Evolutionary conservation across 2,113 vertebrate genomes (phyloP), one percentile per base, ranked within the genome.

Genomic region (Urocynchramus pylzowi): DNA sequence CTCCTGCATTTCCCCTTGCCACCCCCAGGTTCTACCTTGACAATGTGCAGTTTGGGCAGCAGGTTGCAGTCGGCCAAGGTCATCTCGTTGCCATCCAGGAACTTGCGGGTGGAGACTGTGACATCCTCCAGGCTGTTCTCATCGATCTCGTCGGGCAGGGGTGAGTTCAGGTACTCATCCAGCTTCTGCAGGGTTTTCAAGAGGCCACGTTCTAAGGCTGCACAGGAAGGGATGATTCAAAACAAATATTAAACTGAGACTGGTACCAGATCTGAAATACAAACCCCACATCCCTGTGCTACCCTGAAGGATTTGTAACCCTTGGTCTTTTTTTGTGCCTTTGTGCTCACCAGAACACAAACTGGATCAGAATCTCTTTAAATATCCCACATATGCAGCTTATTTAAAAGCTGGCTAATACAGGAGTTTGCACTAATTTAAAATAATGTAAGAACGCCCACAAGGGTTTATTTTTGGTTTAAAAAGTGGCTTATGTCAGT

Each of bases 51-150:
- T 69, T 99, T 99, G 75, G 99, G 99, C 64, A 99, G 98, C 96
- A 99, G 98, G 98, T 99, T 99, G 90, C 99, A 99, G 96, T 99
- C 99, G 2, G 99, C 99, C 89, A 99, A 68, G 2, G 99, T 99
- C 99, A 99, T 99, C 86, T 99, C 99, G 4, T 99, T 98, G 15
- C 99, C 99, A 10, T 99, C 99, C 97, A 99, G 89, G 96, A 99
- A 99, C 84, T 97, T 99, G 79, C 99, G 99, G 13, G 88, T 98
- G 47, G 99, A 99, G 45, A 97, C 88, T 23, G 98, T 94, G 68
- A 99, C 53, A 21, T 99, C 99, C 70, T 99, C 99, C 89, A 99
- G 99, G 96, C 99, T 99, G 84, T 99, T 99, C 95, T 99, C 99
- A 82, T 99, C 99, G 4, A 99, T 99, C 97, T 99, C 99, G 1